phyloP scores from a whole-genome alignment of 2,797 vertebrate species.

The Coluber constrictor region DNA sequence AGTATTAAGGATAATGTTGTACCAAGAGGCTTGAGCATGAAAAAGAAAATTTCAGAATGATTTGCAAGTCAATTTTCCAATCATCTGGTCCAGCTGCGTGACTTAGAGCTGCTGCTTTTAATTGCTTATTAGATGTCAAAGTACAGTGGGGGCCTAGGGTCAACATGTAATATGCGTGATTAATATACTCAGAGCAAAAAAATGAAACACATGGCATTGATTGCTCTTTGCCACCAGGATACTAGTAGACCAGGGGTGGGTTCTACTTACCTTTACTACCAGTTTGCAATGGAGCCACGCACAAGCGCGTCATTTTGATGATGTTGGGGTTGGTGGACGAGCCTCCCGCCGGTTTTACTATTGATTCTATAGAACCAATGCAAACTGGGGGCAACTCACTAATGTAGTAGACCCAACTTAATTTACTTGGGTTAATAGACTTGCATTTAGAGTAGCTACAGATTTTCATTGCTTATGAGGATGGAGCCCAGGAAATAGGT shows the following conservation, averaged over 20 bases:
- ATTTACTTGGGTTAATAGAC: neutral
- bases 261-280: no score
- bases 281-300: no score
- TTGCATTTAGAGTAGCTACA: neutral
- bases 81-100: fast-evolving
- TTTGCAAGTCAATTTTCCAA: slow-evolving; percentile 17
- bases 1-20: neutral
- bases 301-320: no score
- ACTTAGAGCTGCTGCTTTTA: slow-evolving; percentile 1
- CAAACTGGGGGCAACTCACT: no score
- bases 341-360: no score
- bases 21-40: fast-evolving
- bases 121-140: slow-evolving; percentile 6
- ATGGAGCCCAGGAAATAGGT: neutral
- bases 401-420: neutral
- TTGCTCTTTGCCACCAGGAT: neutral
- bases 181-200: neutral
- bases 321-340: no score
- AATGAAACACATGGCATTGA: neutral
- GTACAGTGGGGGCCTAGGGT: neutral
- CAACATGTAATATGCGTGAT: fast-evolving
- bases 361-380: no score
- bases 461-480: neutral
- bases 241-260: neutral
- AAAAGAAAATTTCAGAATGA: slow-evolving; percentile 6